Evolutionary conservation across 1,140 invertebrate genomes (phyloP).

Genomic region (Scaptomyza pallida): DNA sequence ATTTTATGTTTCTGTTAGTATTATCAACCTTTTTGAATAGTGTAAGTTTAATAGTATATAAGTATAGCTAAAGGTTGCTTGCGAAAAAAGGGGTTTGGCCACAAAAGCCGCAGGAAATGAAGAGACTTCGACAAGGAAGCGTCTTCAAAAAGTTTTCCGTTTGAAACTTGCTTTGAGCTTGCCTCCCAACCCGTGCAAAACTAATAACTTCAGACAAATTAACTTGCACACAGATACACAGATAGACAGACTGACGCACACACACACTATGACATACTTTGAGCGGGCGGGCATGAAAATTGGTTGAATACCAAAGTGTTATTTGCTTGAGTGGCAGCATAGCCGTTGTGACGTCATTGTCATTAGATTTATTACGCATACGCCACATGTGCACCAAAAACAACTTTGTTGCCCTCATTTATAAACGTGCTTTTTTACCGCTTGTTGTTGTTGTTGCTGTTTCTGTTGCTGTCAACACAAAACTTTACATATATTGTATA

Average conservation of each 20-base stretch:
- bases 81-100: conserved; percentile 58
- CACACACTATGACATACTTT: not conserved
- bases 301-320: conserved; percentile 52
- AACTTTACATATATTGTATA: conserved; percentile 13
- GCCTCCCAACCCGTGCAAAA: conserved; percentile 35
- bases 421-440: conserved; percentile 6
- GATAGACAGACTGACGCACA: not conserved
- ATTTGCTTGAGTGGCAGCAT: conserved; percentile 39
- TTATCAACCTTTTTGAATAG: not conserved
- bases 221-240: conserved; percentile 48
- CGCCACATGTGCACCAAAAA: conserved; percentile 47
- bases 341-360: conserved; percentile 47
- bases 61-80: conserved; percentile 2
- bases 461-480: conserved; percentile 14
- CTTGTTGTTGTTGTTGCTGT: not conserved
- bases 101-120: conserved; percentile 58
- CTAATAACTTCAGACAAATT: conserved; percentile 65
- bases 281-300: conserved; percentile 25
- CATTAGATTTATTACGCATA: conserved; percentile 56
- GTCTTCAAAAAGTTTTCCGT: conserved; percentile 47
- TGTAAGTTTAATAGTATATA: not conserved
- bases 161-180: conserved; percentile 70
- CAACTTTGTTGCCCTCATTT: conserved; percentile 51
- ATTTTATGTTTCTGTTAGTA: not conserved
- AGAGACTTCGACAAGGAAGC: conserved; percentile 15